Evolutionary conservation across 2,113 vertebrate species (phyloP).

Genomic region (Anseranas semipalmata): DNA sequence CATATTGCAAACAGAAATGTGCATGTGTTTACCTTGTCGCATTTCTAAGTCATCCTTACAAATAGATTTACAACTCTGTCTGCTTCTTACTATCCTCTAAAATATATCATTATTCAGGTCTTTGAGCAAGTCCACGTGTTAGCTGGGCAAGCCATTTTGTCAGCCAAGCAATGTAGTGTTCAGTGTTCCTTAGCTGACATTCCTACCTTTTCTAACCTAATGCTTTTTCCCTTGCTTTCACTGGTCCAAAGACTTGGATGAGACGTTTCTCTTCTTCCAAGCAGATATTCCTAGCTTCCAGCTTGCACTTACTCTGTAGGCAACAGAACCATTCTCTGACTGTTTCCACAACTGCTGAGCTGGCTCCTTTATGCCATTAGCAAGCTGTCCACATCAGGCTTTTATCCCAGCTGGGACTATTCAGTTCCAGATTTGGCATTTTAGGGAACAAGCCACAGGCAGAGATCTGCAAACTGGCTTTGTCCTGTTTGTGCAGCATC

Average conservation of each 20-base stretch:
- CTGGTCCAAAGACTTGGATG: neutral
- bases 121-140: neutral
- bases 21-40: neutral
- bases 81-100: neutral
- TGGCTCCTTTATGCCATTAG: neutral
- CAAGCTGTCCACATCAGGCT: neutral
- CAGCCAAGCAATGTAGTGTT: neutral
- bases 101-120: neutral
- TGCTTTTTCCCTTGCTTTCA: slow-evolving; percentile 4
- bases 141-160: neutral
- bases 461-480: neutral
- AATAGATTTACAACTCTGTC: neutral
- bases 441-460: neutral
- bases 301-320: neutral
- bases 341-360: neutral
- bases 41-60: neutral
- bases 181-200: neutral
- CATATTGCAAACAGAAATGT: neutral
- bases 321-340: neutral
- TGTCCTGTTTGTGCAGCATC: neutral
- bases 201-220: slow-evolving; percentile 1
- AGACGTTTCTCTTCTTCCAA: slow-evolving; percentile 5
- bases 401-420: neutral
- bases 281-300: slow-evolving; percentile 11
- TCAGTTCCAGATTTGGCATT: neutral